phyloP scores from a whole-genome alignment of 2,888 invertebrate species.

The Neocrepidodera transversa region DNA sequence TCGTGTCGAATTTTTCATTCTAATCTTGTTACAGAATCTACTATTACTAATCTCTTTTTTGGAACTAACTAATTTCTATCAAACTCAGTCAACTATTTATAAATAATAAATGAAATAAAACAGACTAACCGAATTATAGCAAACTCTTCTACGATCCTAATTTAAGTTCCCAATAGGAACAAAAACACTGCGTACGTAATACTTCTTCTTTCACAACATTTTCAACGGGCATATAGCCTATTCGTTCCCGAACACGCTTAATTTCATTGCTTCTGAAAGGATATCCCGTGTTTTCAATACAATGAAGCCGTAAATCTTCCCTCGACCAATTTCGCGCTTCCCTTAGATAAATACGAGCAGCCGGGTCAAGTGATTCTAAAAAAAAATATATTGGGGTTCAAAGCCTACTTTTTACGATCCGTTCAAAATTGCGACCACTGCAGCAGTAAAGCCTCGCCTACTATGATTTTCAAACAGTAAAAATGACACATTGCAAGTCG shows the following conservation, averaged over 20 bases:
- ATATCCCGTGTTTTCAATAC: constrained; percentile 29
- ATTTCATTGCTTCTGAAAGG: constrained; percentile 26
- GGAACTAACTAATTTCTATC: too few species aligned
- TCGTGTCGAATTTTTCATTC: too few species aligned
- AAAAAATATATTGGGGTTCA: constrained; percentile 37
- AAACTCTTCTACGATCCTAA: too few species aligned
- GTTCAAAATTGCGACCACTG: constrained; percentile 47
- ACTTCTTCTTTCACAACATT: not conserved
- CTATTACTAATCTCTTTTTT: too few species aligned
- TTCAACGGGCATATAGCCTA: constrained; percentile 11
- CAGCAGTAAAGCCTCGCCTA: constrained; percentile 43
- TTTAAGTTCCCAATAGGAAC: too few species aligned
- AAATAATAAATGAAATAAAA: too few species aligned
- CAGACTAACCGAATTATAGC: too few species aligned
- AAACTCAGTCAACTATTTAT: too few species aligned
- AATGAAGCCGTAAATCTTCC: constrained; percentile 28
- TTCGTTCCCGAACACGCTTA: constrained; percentile 22
- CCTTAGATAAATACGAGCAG: constrained; percentile 20
- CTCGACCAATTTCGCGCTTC: constrained; percentile 28
- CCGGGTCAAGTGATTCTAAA: constrained; percentile 26
- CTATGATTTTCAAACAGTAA: constrained; percentile 44
- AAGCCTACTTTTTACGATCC: constrained; percentile 47
- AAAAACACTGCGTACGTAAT: too few species aligned
- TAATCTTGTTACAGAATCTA: too few species aligned
- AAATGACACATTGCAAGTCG: constrained; percentile 40